Base-by-base conservation (phyloP, 2,888 invertebrate species). In the Physocephala rufipes region DNA sequence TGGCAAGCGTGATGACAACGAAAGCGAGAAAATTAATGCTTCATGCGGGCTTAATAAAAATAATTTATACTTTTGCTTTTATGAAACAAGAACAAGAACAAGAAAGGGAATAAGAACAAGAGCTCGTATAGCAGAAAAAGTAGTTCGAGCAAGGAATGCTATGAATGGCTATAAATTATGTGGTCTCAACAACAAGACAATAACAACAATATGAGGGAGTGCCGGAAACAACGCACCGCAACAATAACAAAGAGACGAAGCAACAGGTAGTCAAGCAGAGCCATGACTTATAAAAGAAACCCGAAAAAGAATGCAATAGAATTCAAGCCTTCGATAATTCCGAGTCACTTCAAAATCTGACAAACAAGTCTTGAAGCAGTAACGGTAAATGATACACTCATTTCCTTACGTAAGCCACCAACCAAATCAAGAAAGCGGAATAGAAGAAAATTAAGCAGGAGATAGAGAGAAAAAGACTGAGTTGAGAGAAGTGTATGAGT, bases 21-120 rank as follows among this genome's bases (percentile, higher is more conserved):
- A 64, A 64, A 55, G 72, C 62, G 69, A 80, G 82, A 82, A 80
- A 82, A 80, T 82, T 82, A 82, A 80, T 80, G 81, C 81, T 80
- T 80, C 81, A 79, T 80, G 76, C 79, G 82, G 82, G 80, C 82
- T 80, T 80, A 81, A 82, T 82, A 82, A 82, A 80, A 82, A 82
- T 80, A 80, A 80, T 81, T 82, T 80, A 81, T 79, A n/a, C 19
- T 49, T 45, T 66, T 66, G 66, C 66, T 66, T n/a, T n/a, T n/a
- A n/a, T n/a, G n/a, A n/a, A n/a, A n/a, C n/a, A n/a, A n/a, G n/a
- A n/a, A n/a, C n/a, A n/a, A n/a, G n/a, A n/a, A n/a, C n/a, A n/a
- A n/a, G n/a, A n/a, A 58, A 21, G 2, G 45, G 63, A 45, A 47
- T n/a, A 61, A 21, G 63, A 43, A 43, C 36, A 36, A 9, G 36